These are phyloP conservation scores for Nebria salina DNA, from an alignment of 2,888 invertebrate genomes.

Conservation along the genomic window DNA sequence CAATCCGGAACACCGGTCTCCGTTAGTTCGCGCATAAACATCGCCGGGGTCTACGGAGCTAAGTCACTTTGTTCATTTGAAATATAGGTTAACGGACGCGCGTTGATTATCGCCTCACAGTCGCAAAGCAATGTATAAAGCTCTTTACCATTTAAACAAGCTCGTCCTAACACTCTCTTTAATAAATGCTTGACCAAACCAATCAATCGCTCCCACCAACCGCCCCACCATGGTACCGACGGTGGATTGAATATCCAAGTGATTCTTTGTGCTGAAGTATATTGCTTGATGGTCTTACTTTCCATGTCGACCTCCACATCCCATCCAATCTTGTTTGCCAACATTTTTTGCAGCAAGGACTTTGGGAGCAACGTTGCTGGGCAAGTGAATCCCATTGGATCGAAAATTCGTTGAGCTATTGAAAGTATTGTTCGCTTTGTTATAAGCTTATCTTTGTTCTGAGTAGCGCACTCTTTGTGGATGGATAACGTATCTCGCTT, in stretches of 20 bases:
- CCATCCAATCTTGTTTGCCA: too few relatives aligned
- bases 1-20: slow-evolving; percentile 40
- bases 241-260: slow-evolving; percentile 56
- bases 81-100: slow-evolving; percentile 55
- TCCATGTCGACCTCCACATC: too few relatives aligned
- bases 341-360: too few relatives aligned
- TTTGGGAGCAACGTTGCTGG: too few relatives aligned
- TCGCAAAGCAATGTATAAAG: slow-evolving; percentile 53
- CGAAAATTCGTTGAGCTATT: too few relatives aligned
- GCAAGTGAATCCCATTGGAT: too few relatives aligned
- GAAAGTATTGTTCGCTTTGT: too few relatives aligned
- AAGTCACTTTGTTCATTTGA: slow-evolving; percentile 50
- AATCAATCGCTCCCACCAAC: slow-evolving; percentile 59
- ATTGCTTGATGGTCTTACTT: background rate
- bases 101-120: slow-evolving; percentile 54
- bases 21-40: slow-evolving; percentile 46
- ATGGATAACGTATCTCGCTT: too few relatives aligned
- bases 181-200: slow-evolving; percentile 55
- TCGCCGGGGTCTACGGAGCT: slow-evolving; percentile 49
- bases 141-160: slow-evolving; percentile 52
- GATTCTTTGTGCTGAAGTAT: slow-evolving; percentile 30
- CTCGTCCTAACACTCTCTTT: slow-evolving; percentile 53
- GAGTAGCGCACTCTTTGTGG: too few relatives aligned
- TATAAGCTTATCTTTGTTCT: too few relatives aligned
- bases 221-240: slow-evolving; percentile 59